These are phyloP conservation scores for Periplaneta americana DNA, from an alignment of 1,140 invertebrate species.

Conservation along the genomic window DNA sequence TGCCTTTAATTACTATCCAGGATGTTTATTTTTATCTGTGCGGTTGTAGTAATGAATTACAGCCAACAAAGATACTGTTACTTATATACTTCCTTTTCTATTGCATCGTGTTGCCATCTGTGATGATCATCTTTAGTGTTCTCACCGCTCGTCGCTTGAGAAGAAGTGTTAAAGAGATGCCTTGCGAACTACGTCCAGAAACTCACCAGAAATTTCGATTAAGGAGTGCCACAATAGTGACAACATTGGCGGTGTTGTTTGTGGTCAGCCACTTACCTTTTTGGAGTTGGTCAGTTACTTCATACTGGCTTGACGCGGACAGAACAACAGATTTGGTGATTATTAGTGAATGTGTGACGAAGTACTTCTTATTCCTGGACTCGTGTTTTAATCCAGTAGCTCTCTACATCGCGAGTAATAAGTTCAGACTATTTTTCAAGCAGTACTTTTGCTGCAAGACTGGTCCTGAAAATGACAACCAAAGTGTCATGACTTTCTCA, in stretches of 20 bases:
- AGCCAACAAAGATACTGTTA: neutral
- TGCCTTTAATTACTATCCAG: neutral
- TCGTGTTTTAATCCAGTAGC: neutral
- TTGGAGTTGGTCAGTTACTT: neutral
- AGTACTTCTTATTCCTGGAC: neutral
- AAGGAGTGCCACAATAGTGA: neutral
- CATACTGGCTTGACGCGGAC: neutral
- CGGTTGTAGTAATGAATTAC: neutral
- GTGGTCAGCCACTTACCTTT: neutral
- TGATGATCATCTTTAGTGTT: neutral
- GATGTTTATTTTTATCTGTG: neutral
- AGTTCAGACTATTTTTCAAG: neutral
- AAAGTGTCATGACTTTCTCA: neutral
- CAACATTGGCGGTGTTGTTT: neutral
- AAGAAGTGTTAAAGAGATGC: neutral
- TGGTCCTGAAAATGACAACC: neutral
- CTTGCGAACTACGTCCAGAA: neutral
- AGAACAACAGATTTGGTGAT: neutral
- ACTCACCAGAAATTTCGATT: neutral
- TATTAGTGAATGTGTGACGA: neutral
- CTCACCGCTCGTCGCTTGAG: neutral
- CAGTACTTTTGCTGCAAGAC: neutral
- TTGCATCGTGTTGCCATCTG: neutral
- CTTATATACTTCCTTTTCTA: neutral
- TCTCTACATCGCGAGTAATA: neutral